phyloP scores from a whole-genome alignment of 2,113 vertebrate species.

The Ciconia stormi region DNA sequence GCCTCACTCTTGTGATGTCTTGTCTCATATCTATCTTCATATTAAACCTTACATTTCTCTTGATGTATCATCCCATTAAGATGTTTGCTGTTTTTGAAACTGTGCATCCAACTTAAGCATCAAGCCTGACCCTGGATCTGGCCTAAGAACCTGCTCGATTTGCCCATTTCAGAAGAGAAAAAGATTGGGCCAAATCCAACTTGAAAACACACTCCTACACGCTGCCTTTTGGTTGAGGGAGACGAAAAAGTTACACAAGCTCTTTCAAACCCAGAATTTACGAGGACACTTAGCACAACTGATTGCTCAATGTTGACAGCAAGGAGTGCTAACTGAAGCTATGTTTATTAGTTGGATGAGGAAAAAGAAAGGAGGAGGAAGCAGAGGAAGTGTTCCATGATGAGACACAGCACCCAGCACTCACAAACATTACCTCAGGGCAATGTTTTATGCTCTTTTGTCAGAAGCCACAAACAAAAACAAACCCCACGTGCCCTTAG shows the following conservation, averaged over 20 bases:
- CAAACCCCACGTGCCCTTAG: neutral
- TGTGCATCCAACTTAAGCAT: neutral
- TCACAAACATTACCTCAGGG: neutral
- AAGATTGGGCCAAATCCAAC: neutral
- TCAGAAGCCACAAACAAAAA: conserved; percentile 34
- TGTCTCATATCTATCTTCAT: neutral
- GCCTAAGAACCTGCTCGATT: neutral
- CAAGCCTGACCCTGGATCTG: neutral
- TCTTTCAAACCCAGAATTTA: neutral
- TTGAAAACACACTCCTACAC: neutral
- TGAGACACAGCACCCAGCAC: neutral
- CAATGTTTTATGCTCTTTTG: neutral
- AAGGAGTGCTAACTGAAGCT: neutral
- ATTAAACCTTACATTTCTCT: neutral
- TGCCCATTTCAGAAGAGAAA: neutral
- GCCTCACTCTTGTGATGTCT: neutral
- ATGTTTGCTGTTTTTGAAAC: neutral
- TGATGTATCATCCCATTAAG: neutral
- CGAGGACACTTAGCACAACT: neutral
- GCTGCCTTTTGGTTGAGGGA: neutral
- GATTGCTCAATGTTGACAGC: neutral
- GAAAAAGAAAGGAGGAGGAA: neutral
- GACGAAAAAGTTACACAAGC: neutral
- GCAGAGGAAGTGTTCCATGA: neutral
- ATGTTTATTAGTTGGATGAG: neutral